Evolutionary conservation across 1,140 invertebrate genomes (phyloP), one percentile per base, ranked within the genome.

Genomic region (Chironomus tepperi): DNA sequence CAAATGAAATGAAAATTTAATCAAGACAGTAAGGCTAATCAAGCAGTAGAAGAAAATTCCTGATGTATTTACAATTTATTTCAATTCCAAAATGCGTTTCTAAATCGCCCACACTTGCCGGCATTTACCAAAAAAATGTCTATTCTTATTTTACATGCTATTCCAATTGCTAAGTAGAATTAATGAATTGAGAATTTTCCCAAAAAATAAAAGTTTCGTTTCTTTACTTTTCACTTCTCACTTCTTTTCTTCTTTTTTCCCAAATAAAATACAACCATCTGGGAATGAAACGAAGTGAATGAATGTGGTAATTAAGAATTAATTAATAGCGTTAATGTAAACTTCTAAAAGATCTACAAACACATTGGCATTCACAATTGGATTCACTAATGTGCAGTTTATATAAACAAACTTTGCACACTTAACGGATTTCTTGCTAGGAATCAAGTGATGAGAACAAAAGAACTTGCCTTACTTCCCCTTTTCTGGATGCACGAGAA

Each of bases 251-350:
- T n/a, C 12, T 57, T n/a, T 57, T 57, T 57, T 57, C 12, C 47
- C 24, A 34, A 34, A 34, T 34, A 34, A 34, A 34, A 34, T 34
- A 57, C 12, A 5, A 57, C 3, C 47, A 57, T 57, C 47, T 57
- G 47, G 47, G 47, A 57, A 57, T 57, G 12, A 15, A 57, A 57
- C 5, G 12, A 57, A 1, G n/a, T 12, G n/a, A 57, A 57, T 57
- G 12, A 15, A 57, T 57, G 47, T 57, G 47, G 47, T 57, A 57
- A 57, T 57, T 57, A 57, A 57, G 47, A 57, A 57, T 57, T 57
- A 57, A 57, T 57, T 57, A 57, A 57, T 57, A 57, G 47, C 47
- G 47, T 15, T 57, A 57, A 57, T 57, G 47, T 57, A 57, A 57
- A 57, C 47, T 57, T n/a, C 47, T 34, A 34, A 34, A 34, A 34